Evolutionary conservation across 2,888 invertebrate species (phyloP).

Genomic region (Synergus japonicus): DNA sequence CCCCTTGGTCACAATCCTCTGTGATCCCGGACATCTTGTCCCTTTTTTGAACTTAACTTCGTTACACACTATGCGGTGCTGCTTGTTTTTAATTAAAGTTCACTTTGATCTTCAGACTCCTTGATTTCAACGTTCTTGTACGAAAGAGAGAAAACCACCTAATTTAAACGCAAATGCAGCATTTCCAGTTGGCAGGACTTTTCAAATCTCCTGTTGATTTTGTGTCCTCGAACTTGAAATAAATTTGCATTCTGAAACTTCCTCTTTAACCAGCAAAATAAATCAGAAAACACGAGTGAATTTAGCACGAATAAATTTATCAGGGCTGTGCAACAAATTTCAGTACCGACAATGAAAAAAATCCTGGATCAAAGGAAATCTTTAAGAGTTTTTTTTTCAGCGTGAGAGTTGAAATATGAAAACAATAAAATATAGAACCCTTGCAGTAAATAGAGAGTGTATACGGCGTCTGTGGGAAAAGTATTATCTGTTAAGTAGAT

Average conservation of each 20-base stretch:
- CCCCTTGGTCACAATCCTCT: conserved; percentile 31
- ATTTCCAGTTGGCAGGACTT: neutral
- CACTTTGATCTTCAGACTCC: conserved; percentile 33
- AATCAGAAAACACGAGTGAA: neutral
- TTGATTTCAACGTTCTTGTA: conserved; percentile 16
- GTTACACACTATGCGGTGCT: conserved; percentile 18
- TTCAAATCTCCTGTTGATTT: conserved; percentile 12
- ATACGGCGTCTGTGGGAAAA: conserved; percentile 14
- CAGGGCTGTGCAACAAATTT: neutral
- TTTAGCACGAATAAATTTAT: neutral
- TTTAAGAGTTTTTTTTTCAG: no score
- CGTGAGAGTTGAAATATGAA: neutral
- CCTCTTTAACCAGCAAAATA: neutral
- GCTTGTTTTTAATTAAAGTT: conserved; percentile 41
- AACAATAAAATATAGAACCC: neutral
- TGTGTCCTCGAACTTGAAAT: conserved; percentile 4
- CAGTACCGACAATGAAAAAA: no score
- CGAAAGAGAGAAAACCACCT: conserved; percentile 14
- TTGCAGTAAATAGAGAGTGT: neutral
- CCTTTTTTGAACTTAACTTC: conserved; percentile 32
- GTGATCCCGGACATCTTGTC: conserved; percentile 38
- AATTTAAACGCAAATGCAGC: conserved; percentile 29
- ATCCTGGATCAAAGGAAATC: no score
- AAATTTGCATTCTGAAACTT: neutral
- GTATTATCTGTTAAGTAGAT: conserved; percentile 13